A percentile compares a stretch with the other conserved stretches of the same genome.
phyloP scores from a whole-genome alignment of 35 echinoderm and acorn worm genomes.

The Lytechinus pictus region DNA sequence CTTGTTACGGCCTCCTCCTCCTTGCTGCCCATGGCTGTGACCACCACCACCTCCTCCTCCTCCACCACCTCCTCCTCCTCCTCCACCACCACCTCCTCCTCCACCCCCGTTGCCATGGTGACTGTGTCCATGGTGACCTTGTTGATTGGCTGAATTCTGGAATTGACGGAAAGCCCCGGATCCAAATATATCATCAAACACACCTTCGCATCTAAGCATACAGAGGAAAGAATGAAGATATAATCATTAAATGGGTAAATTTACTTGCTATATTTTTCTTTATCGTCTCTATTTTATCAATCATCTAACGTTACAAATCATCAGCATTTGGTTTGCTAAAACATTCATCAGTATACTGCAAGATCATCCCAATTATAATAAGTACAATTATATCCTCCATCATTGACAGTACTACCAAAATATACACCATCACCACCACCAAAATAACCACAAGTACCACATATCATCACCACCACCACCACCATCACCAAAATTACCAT shows the following conservation, averaged over 20 bases:
- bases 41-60: background rate
- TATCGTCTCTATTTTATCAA: too few species aligned
- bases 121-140: background rate
- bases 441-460: too few species aligned
- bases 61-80: background rate
- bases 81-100: background rate
- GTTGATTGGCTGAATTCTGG: background rate
- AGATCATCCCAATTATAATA: too few species aligned
- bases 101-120: background rate
- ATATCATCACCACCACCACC: too few species aligned
- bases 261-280: background rate
- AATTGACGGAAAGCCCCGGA: background rate
- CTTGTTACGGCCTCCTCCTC: conserved; percentile 5
- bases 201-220: background rate
- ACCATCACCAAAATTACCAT: too few species aligned
- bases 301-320: too few species aligned
- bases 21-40: background rate
- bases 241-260: too few species aligned
- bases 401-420: too few species aligned
- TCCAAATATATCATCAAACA: conserved; percentile 38
- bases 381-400: too few species aligned
- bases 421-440: too few species aligned
- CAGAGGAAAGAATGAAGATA: background rate
- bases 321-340: too few species aligned
- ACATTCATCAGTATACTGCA: too few species aligned